Percentiles rank a stretch among this genome's conserved stretches.
Conservation (phyloP, 1,140 invertebrate genomes). For the Drosophila pandora region DNA sequence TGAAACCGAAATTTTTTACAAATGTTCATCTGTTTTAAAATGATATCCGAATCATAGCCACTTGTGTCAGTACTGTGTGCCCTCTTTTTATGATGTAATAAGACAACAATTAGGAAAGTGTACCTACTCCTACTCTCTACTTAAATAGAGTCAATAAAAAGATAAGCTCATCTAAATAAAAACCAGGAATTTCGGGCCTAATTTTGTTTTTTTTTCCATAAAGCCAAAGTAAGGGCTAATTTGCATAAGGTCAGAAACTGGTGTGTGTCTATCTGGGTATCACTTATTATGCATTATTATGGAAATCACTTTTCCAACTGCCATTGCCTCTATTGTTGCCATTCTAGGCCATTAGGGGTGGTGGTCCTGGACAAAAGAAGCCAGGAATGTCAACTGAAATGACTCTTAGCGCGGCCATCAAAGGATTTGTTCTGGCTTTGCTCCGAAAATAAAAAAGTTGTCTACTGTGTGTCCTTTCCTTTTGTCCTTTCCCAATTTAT, state of each 20-base stretch:
- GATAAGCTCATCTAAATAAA: not conserved
- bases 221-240: slow-evolving; percentile 24
- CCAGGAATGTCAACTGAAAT: slow-evolving; percentile 57
- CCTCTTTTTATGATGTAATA: not conserved
- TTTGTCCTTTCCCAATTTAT: slow-evolving; percentile 21
- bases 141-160: not conserved
- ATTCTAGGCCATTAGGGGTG: slow-evolving; percentile 40
- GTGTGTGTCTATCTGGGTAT: slow-evolving; percentile 56
- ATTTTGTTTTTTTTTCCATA: not conserved
- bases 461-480: slow-evolving; percentile 15
- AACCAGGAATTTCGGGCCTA: not conserved
- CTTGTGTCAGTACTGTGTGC: not conserved
- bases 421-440: slow-evolving; percentile 66
- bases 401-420: slow-evolving; percentile 72
- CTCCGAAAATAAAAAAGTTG: slow-evolving; percentile 57
- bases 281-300: slow-evolving; percentile 77
- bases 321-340: slow-evolving; percentile 27
- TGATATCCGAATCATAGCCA: slow-evolving; percentile 12
- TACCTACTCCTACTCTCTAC: not conserved
- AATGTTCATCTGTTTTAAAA: not conserved
- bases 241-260: slow-evolving; percentile 55
- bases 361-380: slow-evolving; percentile 28
- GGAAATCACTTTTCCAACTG: slow-evolving; percentile 67
- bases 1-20: not conserved
- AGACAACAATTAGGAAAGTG: not conserved